Base-by-base conservation (phyloP, 2,797 vertebrate genomes). In the Galagoides demidoff region DNA sequence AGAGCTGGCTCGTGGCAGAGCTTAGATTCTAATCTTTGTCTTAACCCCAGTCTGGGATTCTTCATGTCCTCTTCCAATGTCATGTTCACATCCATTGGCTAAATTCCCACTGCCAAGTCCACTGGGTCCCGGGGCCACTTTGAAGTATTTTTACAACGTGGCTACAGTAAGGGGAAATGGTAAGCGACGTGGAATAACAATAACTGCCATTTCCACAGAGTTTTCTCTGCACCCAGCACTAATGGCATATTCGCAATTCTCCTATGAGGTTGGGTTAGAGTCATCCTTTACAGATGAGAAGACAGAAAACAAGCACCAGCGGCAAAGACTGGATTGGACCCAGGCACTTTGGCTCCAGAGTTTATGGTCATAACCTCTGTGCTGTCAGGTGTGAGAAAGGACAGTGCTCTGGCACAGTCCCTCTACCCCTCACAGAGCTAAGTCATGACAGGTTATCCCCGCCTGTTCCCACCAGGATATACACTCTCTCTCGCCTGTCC, bases 371-470 rank as follows among this genome's bases (percentile, higher is more conserved):
- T 55, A n/a, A 14, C 12, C 34, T 86, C 34, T 7, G 25, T 0
- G 0, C 23, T 59, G 34, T 34, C 6, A 0, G 13, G 14, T 49
- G 61, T 57, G 8, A 77, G 0, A 19, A 11, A 45, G 37, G 12
- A 4, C 4, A 19, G n/a, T 0, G 3, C 19, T 8, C 82, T 37
- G 1, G 19, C 14, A 0, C 10, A 3, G 10, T 59, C 25, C n/a
- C 39, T 81, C 31, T 79, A 27, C 34, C 14, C 27, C 22, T 66
- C 0, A 0, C 0, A 11, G 29, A 27, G 22, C 31, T 17, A 20
- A 77, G 63, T 11, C 22, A 19, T 5, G n/a, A 8, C 63, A 71
- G 59, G 43, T 25, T 12, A 7, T 9, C 27, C 25, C 34, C 3
- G 3, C 29, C 27, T n/a, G 25, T 57, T 61, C 31, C 27, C 12